Evolutionary conservation across 2,113 vertebrate species (phyloP), one percentile per base, ranked within the genome.

Genomic region (Symphodus melops): DNA sequence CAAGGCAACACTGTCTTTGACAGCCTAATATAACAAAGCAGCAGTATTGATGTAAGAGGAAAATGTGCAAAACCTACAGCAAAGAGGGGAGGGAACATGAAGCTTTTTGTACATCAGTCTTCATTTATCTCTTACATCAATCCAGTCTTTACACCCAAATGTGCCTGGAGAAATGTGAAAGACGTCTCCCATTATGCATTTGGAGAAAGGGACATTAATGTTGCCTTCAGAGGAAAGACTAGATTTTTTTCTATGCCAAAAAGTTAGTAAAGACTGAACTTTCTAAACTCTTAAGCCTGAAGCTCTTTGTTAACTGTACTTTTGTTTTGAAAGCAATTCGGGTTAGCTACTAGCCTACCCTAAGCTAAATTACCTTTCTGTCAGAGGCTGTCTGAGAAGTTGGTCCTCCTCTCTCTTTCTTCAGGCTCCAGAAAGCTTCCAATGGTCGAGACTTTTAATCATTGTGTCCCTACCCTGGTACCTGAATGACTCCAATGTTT

Each of bases 1-100:
- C 56, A 69, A 75, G 58, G 54, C 54, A 79, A 62, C 64, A 68
- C 17, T 33, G 41, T 67, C 70, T 80, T 56, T 75, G 81, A 80
- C 75, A 84, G 20, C 48, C 23, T 81, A 51, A 77, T 82, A 78
- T 57, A 78, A 61, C 14, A 44, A 19, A 64, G 14, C 25, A 25
- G 42, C 58, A 39, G 42, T 44, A 25, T 21, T 63, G 46, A 73
- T 62, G 16, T 67, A 60, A 67, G 13, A 52, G 33, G 49, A 42
- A 79, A 57, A 56, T 17, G 28, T 33, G 44, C 20, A 28, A 69
- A 82, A 75, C 49, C 53, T 55, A 55, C 46, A 68, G 20, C 20
- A 68, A 51, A 63, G 52, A 61, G 8, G 52, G 49, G 13, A 19
- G 4, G 56, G 37, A 57, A 52, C 51, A 53, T 39, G 10, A 12